A percentile compares a stretch with the other conserved stretches of the same genome.
These are phyloP conservation scores for Pagrus major DNA, from an alignment of 2,113 vertebrate genomes.

Conservation along the genomic window DNA sequence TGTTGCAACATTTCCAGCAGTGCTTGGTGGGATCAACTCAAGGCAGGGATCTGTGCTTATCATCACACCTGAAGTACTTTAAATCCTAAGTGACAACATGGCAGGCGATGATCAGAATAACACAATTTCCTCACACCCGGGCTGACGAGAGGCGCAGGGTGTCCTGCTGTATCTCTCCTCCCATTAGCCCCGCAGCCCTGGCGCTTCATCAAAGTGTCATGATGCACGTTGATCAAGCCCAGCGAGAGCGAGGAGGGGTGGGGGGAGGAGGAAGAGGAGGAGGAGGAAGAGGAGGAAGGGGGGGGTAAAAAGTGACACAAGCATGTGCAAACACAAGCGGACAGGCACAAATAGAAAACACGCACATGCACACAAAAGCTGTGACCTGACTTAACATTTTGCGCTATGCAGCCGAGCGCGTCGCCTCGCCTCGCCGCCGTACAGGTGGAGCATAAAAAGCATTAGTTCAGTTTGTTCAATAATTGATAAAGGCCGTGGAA, in stretches of 20 bases:
- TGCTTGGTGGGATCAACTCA: not conserved
- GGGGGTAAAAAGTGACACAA: conserved; percentile 42
- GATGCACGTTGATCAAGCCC: conserved; percentile 65
- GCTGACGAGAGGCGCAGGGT: conserved; percentile 46
- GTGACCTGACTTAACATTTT: conserved; percentile 60
- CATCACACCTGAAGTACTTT: conserved; percentile 33
- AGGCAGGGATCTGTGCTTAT: not conserved
- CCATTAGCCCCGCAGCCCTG: conserved; percentile 56
- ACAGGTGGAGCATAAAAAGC: conserved; percentile 50
- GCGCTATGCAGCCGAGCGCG: conserved; percentile 55
- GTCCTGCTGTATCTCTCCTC: conserved; percentile 43
- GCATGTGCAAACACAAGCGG: conserved; percentile 47
- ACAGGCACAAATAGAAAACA: conserved; percentile 50
- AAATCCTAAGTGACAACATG: conserved; percentile 52
- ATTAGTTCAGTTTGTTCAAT: conserved; percentile 44
- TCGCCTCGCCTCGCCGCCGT: conserved; percentile 24
- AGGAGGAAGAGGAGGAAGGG: conserved; percentile 1
- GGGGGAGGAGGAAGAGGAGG: conserved; percentile 1
- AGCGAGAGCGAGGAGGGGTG: conserved; percentile 17
- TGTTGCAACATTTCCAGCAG: not conserved
- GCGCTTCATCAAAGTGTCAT: conserved; percentile 74
- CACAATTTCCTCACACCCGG: conserved; percentile 26
- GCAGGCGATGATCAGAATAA: conserved; percentile 45
- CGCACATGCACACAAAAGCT: conserved; percentile 25
- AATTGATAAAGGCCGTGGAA: conserved; percentile 53